Evolutionary conservation across 2,797 vertebrate species (phyloP).

Genomic region (Xerus rutilus): DNA sequence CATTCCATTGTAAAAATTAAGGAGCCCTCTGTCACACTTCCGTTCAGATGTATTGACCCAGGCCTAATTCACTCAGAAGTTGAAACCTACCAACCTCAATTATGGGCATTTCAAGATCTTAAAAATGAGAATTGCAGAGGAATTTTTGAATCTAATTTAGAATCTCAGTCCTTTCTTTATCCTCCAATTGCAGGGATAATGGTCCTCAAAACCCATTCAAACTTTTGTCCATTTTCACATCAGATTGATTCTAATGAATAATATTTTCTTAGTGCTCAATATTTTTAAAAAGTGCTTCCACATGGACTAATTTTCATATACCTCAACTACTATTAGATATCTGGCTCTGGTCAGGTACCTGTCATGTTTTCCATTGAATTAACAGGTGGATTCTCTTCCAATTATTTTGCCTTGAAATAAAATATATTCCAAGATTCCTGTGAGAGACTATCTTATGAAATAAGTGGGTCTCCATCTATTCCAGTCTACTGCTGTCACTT

Average conservation of each 20-base stretch:
- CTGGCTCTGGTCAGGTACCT: not conserved
- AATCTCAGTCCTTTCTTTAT: not conserved
- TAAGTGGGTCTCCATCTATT: not conserved
- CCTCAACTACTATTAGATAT: not conserved
- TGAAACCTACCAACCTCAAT: not conserved
- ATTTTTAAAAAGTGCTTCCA: slow-evolving; percentile 32
- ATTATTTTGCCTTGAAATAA: slow-evolving; percentile 31
- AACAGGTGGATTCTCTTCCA: not conserved
- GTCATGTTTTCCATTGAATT: slow-evolving; percentile 28
- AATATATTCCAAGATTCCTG: not conserved
- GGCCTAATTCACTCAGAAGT: slow-evolving; percentile 12
- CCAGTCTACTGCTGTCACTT: not conserved
- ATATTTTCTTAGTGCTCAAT: slow-evolving; percentile 28
- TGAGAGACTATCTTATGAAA: slow-evolving; percentile 2
- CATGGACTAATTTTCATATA: slow-evolving; percentile 8
- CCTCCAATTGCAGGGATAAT: not conserved
- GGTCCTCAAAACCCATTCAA: not conserved
- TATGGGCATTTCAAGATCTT: not conserved
- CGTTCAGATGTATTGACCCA: not conserved
- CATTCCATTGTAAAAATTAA: slow-evolving; percentile 27
- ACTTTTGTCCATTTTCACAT: slow-evolving; percentile 38
- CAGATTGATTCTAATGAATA: slow-evolving; percentile 12
- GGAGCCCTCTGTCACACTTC: not conserved
- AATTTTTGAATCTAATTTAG: slow-evolving; percentile 40
- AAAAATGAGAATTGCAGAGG: slow-evolving; percentile 32